phyloP scores from a whole-genome alignment of 2,113 vertebrate species.

The Formicarius rufipectus region DNA sequence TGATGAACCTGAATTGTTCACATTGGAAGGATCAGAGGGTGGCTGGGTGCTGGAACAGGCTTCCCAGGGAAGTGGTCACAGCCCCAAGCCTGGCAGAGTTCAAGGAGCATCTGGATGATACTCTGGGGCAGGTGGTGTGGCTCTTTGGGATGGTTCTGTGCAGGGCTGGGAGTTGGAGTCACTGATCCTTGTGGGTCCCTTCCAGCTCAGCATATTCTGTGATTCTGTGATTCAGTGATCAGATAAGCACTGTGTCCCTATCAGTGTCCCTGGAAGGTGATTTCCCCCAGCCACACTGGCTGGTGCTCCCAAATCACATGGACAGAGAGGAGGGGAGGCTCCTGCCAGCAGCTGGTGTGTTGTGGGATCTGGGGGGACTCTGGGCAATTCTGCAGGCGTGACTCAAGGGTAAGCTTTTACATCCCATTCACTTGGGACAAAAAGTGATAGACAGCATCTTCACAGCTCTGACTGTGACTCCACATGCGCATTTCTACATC shows the following conservation, averaged over 20 bases:
- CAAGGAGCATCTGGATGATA: background rate
- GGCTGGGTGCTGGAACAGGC: background rate
- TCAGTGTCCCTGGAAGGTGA: background rate
- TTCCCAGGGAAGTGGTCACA: background rate
- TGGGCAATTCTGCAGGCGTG: background rate
- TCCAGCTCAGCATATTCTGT: background rate
- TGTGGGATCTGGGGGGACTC: fast-evolving
- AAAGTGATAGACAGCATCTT: background rate
- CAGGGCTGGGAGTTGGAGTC: background rate
- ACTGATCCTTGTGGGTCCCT: background rate
- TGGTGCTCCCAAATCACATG: fast-evolving
- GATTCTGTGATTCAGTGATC: background rate
- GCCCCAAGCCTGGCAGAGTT: background rate
- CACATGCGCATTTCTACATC: fast-evolving
- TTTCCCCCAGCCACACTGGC: background rate
- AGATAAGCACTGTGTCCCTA: background rate
- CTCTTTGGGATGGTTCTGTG: background rate
- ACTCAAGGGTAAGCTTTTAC: background rate
- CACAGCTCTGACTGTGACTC: background rate
- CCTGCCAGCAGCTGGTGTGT: background rate
- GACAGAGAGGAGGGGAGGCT: background rate
- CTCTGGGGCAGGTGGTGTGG: background rate
- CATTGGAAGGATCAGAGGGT: background rate
- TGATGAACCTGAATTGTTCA: background rate
- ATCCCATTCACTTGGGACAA: background rate